phyloP scores from a whole-genome alignment of 2,113 vertebrate genomes.

The Catharus minimus region DNA sequence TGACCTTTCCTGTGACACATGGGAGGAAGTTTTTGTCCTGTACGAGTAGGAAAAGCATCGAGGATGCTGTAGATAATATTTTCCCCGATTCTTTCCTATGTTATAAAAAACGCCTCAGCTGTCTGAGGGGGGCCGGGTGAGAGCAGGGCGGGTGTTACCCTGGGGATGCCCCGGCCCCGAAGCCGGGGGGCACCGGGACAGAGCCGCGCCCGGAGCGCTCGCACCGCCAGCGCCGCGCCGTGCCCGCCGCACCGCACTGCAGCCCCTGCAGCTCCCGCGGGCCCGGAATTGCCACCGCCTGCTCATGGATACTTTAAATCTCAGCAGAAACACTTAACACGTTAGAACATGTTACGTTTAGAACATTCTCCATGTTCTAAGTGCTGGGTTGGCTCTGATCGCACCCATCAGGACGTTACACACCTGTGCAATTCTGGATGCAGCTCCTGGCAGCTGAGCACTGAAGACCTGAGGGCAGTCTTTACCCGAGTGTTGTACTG shows the following conservation, averaged over 20 bases:
- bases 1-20: not conserved
- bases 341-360: too few species aligned
- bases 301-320: rapidly evolving
- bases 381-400: not conserved
- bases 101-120: rapidly evolving
- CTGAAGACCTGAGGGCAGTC: rapidly evolving
- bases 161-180: rapidly evolving
- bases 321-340: not conserved
- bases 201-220: not conserved
- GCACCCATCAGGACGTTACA: rapidly evolving
- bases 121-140: rapidly evolving
- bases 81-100: not conserved
- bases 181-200: not conserved
- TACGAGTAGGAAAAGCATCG: not conserved
- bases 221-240: not conserved
- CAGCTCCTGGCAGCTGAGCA: not conserved
- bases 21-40: not conserved
- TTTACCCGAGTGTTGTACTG: rapidly evolving
- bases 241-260: not conserved
- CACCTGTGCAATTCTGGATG: rapidly evolving
- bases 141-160: not conserved
- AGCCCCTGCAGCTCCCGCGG: not conserved
- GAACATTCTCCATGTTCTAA: not conserved
- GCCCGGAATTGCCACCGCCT: rapidly evolving
- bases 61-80: not conserved